phyloP scores from a whole-genome alignment of 30 jellyfish, hydroid and myxozoan genomes.

The Turritopsis rubra region DNA sequence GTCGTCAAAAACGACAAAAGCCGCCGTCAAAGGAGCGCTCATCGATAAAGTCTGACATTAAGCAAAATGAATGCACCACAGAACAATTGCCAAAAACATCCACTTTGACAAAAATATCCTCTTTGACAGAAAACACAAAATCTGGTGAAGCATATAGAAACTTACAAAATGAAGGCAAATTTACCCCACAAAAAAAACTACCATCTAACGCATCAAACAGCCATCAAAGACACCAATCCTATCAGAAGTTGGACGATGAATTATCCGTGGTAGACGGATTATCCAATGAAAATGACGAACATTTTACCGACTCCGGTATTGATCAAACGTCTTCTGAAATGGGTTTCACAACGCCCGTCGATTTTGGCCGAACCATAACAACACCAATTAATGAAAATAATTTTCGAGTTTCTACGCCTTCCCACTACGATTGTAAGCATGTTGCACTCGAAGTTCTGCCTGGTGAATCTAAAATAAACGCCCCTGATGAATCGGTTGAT shows the following conservation, averaged over 20 bases:
- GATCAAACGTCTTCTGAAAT: conserved; percentile 21
- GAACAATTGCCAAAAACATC: no score
- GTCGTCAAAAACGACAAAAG: conserved; percentile 11
- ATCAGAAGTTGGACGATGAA: no score
- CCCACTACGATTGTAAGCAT: background rate
- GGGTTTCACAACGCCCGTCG: conserved; percentile 6
- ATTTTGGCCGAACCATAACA: background rate
- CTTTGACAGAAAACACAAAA: no score
- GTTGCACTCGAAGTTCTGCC: background rate
- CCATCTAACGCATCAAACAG: background rate
- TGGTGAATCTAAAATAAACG: background rate
- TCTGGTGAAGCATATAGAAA: no score
- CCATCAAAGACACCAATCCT: background rate
- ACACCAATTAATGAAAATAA: background rate
- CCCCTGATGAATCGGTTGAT: background rate
- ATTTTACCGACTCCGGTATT: conserved; percentile 12
- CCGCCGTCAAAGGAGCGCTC: background rate
- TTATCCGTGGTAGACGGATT: background rate
- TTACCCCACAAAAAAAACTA: background rate
- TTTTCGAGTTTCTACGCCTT: background rate
- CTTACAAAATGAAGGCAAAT: background rate
- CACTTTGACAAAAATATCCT: no score
- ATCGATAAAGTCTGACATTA: background rate
- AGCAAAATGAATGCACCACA: background rate
- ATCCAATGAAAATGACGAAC: background rate